Evolutionary conservation across 1,140 invertebrate species (phyloP).

Genomic region (Acyrthosiphon pisum): DNA sequence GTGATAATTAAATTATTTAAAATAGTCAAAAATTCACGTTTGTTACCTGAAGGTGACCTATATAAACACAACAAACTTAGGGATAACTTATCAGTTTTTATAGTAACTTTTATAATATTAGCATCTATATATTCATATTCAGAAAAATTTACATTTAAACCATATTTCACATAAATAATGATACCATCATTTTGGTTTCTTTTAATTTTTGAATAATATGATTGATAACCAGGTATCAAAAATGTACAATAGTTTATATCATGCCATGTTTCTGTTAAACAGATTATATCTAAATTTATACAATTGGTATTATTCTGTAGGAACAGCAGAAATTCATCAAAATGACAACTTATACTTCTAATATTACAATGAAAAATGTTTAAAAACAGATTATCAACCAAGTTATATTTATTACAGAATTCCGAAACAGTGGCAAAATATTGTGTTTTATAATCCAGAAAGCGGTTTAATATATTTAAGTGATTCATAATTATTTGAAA

Average conservation of each 20-base stretch:
- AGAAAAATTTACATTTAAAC: too few species aligned
- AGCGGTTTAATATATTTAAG: background rate
- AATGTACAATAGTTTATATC: background rate
- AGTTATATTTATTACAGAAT: background rate
- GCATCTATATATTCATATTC: too few species aligned
- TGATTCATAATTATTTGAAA: too few species aligned
- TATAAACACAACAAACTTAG: too few species aligned
- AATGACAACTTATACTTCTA: background rate
- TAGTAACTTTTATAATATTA: too few species aligned
- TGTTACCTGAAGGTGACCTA: too few species aligned
- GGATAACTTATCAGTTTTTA: too few species aligned
- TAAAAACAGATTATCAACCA: too few species aligned
- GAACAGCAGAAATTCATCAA: background rate
- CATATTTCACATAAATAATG: background rate
- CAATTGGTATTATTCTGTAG: background rate
- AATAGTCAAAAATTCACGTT: too few species aligned
- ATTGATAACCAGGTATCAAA: background rate
- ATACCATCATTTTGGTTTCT: constrained; percentile 15
- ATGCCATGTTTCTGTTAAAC: background rate
- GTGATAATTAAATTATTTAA: too few species aligned
- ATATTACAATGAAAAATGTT: background rate
- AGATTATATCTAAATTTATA: background rate
- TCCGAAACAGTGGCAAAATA: background rate
- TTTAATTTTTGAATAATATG: constrained; percentile 15
- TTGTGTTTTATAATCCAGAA: background rate